Evolutionary conservation across 2,797 vertebrate genomes (phyloP).

Genomic region (Apodemus agrarius): DNA sequence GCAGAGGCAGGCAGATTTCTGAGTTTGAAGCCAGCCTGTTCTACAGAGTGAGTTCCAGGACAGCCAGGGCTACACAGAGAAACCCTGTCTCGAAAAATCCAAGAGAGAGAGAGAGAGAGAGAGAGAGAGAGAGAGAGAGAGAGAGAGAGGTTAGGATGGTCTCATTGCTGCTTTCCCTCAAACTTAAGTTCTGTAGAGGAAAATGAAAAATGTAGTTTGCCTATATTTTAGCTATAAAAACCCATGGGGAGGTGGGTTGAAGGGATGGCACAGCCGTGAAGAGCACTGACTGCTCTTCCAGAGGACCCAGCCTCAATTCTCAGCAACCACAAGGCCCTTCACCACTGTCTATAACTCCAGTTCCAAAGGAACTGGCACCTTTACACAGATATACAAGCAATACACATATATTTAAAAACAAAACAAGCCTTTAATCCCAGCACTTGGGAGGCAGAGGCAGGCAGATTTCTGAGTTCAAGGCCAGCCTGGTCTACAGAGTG

Average conservation of each 20-base stretch:
- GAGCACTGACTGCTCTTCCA: neutral
- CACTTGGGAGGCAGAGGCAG: too few relatives aligned
- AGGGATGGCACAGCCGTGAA: neutral
- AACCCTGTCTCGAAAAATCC: too few relatives aligned
- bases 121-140: too few relatives aligned
- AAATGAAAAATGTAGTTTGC: neutral
- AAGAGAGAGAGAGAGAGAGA: too few relatives aligned
- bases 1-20: too few relatives aligned
- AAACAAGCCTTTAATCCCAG: too few relatives aligned
- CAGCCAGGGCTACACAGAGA: too few relatives aligned
- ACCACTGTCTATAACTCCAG: neutral
- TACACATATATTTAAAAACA: neutral
- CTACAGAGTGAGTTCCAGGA: too few relatives aligned
- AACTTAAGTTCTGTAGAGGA: neutral
- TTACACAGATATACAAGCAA: neutral
- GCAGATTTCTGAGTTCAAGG: too few relatives aligned
- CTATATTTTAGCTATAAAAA: neutral
- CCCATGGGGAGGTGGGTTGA: neutral
- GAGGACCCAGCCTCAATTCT: neutral
- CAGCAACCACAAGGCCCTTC: neutral
- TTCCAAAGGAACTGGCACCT: neutral
- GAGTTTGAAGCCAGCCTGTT: too few relatives aligned
- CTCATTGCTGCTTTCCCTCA: slow-evolving; percentile 20
- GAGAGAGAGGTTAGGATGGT: neutral
- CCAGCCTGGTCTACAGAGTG: too few relatives aligned